Conservation (phyloP, 2,888 invertebrate species). For the Oscheius myriophilus region DNA sequence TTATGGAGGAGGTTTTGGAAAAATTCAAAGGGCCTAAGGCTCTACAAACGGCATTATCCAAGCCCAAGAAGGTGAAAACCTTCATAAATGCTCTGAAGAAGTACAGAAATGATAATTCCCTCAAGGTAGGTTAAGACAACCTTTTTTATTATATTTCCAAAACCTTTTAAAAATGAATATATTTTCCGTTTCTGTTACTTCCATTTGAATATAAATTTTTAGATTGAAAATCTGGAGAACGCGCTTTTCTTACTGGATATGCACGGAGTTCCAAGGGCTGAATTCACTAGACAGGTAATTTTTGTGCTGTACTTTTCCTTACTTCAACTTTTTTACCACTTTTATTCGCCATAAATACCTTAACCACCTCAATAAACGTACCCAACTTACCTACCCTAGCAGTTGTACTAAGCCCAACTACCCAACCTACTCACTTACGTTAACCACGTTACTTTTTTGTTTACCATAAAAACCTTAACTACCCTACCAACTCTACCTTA, state of each 20-base stretch:
- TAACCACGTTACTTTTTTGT: no score
- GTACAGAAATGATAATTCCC: conserved; percentile 89
- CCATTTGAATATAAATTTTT: neutral
- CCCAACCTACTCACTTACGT: no score
- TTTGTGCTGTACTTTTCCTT: no score
- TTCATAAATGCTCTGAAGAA: conserved; percentile 97
- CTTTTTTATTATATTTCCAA: neutral
- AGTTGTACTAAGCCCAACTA: no score
- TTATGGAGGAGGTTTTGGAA: conserved; percentile 4
- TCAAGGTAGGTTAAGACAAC: conserved; percentile 72
- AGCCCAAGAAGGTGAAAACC: conserved; percentile 50
- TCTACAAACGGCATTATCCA: conserved; percentile 18
- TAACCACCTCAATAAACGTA: no score
- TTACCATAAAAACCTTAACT: no score
- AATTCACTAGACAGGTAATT: conserved; percentile 89
- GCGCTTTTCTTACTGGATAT: conserved; percentile 90
- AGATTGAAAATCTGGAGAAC: conserved; percentile 76
- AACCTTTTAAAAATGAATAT: no score
- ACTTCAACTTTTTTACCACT: no score
- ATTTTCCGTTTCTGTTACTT: no score
- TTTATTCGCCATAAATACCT: no score
- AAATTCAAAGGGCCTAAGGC: conserved; percentile 9
- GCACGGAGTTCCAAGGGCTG: conserved; percentile 88
- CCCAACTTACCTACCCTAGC: no score
- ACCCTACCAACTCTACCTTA: no score